Percentiles rank a stretch among this genome's conserved stretches.
These are phyloP conservation scores for Serrognathus titanus DNA, from an alignment of 2,888 invertebrate species.

Conservation along the genomic window DNA sequence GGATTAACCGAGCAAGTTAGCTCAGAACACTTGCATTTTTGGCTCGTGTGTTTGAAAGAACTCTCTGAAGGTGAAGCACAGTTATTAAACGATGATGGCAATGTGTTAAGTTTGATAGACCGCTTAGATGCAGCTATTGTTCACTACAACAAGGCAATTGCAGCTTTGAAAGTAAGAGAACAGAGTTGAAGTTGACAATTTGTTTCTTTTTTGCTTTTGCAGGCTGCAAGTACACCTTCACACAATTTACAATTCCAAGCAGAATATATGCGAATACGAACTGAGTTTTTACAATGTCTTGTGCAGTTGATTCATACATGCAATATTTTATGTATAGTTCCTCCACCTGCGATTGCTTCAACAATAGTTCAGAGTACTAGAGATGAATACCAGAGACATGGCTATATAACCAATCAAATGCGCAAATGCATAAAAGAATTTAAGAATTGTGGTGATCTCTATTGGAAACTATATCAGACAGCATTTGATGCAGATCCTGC, in stretches of 20 bases:
- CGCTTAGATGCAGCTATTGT: conserved; percentile 56
- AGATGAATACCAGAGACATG: conserved; percentile 75
- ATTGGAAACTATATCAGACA: conserved; percentile 74
- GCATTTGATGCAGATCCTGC: conserved; percentile 83
- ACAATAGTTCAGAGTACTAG: conserved; percentile 74
- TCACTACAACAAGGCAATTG: conserved; percentile 64
- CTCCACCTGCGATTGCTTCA: conserved; percentile 88
- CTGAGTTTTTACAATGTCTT: conserved; percentile 67
- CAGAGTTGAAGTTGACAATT: neutral
- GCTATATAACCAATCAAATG: conserved; percentile 75
- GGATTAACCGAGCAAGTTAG: conserved; percentile 60
- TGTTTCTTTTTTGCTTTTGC: conserved; percentile 29
- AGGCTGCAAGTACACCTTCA: conserved; percentile 66
- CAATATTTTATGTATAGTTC: conserved; percentile 78
- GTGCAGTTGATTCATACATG: conserved; percentile 67
- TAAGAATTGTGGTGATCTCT: conserved; percentile 67
- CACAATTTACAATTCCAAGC: conserved; percentile 68
- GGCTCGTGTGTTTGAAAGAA: conserved; percentile 77
- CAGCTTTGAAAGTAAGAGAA: conserved; percentile 53
- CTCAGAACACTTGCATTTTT: conserved; percentile 85
- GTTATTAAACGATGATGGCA: conserved; percentile 46
- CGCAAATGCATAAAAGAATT: conserved; percentile 72
- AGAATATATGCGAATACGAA: conserved; percentile 73
- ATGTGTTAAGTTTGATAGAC: conserved; percentile 41
- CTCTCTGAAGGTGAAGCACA: conserved; percentile 72